These are phyloP conservation scores for Plebejus argus DNA, from an alignment of 2,888 invertebrate species.

Conservation along the genomic window DNA sequence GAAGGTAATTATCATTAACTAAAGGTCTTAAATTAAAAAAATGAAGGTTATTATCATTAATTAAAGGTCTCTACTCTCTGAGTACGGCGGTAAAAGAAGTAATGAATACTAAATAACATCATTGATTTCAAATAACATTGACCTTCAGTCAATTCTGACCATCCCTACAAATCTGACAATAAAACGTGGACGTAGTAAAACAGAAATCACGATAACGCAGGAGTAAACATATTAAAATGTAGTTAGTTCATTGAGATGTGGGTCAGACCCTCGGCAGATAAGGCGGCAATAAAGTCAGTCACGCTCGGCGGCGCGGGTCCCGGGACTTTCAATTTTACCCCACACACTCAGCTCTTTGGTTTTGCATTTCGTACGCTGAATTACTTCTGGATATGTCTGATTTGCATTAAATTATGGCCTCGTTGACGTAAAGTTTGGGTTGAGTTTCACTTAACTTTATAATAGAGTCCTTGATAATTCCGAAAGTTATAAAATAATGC, in stretches of 20 bases:
- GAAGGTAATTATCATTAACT: no score
- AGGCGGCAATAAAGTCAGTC: slow-evolving; percentile 54
- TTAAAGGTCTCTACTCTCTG: no score
- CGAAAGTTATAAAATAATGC: no score
- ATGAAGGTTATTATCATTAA: no score
- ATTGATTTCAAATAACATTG: not conserved
- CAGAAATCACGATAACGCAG: slow-evolving; percentile 11
- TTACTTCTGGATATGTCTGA: not conserved
- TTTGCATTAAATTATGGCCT: slow-evolving; percentile 8
- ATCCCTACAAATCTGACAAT: not conserved
- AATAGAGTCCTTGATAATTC: no score
- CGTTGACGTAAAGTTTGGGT: not conserved
- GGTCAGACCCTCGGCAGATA: slow-evolving; percentile 46
- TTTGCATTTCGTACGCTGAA: slow-evolving; percentile 46
- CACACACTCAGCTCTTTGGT: slow-evolving; percentile 55
- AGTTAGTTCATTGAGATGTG: slow-evolving; percentile 29
- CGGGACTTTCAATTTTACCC: slow-evolving; percentile 63
- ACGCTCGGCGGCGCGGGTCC: slow-evolving; percentile 47
- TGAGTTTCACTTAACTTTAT: not conserved
- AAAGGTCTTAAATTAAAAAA: no score
- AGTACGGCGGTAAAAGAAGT: no score
- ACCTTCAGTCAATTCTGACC: not conserved
- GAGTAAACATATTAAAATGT: slow-evolving; percentile 25
- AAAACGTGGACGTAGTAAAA: not conserved
- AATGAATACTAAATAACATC: no score